Base-by-base conservation (phyloP, 35 echinoderm and acorn worm genomes). In the Heliocidaris erythrogramma region DNA sequence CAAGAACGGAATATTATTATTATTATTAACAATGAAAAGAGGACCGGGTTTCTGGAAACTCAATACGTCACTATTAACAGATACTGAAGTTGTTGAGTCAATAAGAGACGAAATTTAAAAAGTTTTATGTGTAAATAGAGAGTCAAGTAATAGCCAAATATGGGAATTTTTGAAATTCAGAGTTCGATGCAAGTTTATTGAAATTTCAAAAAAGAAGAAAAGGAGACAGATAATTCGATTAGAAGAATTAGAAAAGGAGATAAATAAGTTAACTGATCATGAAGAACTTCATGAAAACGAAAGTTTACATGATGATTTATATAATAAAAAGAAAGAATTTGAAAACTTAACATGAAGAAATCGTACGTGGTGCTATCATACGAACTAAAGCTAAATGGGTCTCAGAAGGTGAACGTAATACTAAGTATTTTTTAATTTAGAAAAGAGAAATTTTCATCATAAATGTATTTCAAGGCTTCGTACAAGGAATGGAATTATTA, bases 141-240 rank as follows among this genome's bases (percentile, higher is more conserved):
- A 32, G 31, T 21, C 30, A 5, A 30, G 31, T 30, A 14, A 17
- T 27, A 90, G 13, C 31, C 65, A 84, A n/a, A 84, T 84, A 18
- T 84, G 65, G 65, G 65, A 84, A 84, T 84, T 84, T n/a, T n/a
- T 84, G 65, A 84, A 84, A 84, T 84, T 84, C n/a, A 84, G n/a
- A 84, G n/a, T 84, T 18, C 14, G 65, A 84, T n/a, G n/a, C 14
- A 84, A 84, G 65, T 84, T 84, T 84, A 84, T 84, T 84, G 14
- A 84, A 84, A 84, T 52, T 30, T 86, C 49, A 7, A 86, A 86
- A 86, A 86, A 31, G 31, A 86, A 86, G 85, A 31, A 86, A 86
- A 86, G 31, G 31, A 16, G 16, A 86, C 85, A 42, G 35, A 42
- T 0, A 42, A 42, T 42, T 42, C 35, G 35, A 42, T 42, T 42